phyloP scores from a whole-genome alignment of 2,113 vertebrate species.

The Chionodraco myersi region DNA sequence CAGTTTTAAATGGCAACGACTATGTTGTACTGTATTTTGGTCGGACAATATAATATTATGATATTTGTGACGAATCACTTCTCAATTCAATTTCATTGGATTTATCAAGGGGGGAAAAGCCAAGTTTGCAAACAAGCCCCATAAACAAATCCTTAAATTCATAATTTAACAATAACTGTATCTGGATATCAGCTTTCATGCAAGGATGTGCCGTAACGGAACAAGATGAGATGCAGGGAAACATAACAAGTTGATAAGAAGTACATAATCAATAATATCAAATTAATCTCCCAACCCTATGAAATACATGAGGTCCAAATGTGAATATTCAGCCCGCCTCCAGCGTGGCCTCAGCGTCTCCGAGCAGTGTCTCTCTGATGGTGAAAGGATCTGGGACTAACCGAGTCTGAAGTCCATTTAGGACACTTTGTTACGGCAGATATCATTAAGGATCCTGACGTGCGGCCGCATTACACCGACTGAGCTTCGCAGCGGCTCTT shows the following conservation, averaged over 20 bases:
- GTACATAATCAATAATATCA: too few relatives aligned
- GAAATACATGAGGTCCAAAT: neutral
- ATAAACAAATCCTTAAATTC: too few relatives aligned
- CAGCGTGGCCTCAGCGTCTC: neutral
- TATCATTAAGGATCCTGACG: conserved; percentile 2
- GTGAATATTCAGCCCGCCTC: neutral
- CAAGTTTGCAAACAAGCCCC: too few relatives aligned
- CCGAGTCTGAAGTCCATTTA: neutral
- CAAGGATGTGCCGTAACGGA: too few relatives aligned
- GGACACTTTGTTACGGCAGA: neutral
- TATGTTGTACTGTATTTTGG: neutral
- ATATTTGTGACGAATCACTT: neutral
- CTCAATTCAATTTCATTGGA: too few relatives aligned
- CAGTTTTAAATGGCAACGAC: neutral
- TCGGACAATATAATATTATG: neutral
- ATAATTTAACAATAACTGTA: too few relatives aligned
- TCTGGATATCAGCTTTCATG: too few relatives aligned
- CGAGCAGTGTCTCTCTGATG: neutral
- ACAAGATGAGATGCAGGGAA: too few relatives aligned
- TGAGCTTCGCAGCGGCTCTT: neutral
- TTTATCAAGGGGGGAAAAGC: too few relatives aligned
- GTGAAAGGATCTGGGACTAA: neutral
- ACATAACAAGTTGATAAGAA: too few relatives aligned
- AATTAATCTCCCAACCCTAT: neutral
- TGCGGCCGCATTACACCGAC: neutral